phyloP scores from a whole-genome alignment of 2,113 vertebrate species.

The Cairina moschata region DNA sequence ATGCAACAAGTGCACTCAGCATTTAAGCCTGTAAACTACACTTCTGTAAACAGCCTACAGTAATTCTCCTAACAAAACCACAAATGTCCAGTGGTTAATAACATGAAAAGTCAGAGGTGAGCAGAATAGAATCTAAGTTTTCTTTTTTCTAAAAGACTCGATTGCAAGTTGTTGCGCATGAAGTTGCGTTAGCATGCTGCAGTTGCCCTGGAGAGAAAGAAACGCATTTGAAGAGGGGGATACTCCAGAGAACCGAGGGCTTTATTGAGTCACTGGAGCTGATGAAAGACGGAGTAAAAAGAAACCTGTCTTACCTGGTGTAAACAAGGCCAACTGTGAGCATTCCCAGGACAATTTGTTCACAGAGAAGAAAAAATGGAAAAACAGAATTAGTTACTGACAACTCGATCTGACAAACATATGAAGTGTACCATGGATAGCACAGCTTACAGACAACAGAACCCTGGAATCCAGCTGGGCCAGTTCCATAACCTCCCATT shows the following conservation, averaged over 20 bases:
- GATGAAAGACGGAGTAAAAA: constrained; percentile 81
- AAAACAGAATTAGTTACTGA: constrained; percentile 31
- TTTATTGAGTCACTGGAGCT: constrained; percentile 70
- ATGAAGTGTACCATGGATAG: neutral
- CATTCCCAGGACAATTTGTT: constrained; percentile 66
- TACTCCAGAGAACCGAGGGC: constrained; percentile 50
- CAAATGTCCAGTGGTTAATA: neutral
- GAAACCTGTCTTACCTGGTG: constrained; percentile 89
- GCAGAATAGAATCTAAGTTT: neutral
- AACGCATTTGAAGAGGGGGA: neutral
- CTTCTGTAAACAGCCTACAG: neutral
- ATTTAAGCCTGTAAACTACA: neutral
- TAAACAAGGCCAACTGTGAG: constrained; percentile 94
- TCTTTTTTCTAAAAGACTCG: neutral
- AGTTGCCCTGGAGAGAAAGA: constrained; percentile 9
- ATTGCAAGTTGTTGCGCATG: neutral
- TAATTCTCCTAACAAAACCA: neutral
- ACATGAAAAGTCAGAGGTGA: neutral
- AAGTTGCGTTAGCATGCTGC: neutral
- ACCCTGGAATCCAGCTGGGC: constrained; percentile 41
- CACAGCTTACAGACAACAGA: neutral
- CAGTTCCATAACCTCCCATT: constrained; percentile 26
- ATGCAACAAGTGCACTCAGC: neutral
- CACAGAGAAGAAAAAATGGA: constrained; percentile 24
- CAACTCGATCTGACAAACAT: neutral